These are phyloP conservation scores for Stenodera caucasica DNA, from an alignment of 2,888 invertebrate species.

Conservation along the genomic window DNA sequence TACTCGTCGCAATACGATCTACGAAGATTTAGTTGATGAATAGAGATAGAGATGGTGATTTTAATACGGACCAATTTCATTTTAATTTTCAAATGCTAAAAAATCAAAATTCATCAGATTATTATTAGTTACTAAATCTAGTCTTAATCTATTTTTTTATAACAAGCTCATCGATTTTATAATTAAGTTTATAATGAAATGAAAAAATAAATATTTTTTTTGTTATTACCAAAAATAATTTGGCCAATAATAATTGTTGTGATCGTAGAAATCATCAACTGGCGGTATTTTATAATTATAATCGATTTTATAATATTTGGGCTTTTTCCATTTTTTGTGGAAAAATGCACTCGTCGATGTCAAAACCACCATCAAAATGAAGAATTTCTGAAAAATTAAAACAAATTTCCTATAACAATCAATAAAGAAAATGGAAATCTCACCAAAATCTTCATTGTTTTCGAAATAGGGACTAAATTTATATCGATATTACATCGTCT, in stretches of 20 bases:
- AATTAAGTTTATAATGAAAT: no score
- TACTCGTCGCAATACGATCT: neutral
- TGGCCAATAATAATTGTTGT: neutral
- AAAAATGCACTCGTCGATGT: neutral
- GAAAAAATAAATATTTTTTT: no score
- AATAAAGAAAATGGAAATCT: neutral
- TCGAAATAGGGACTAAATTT: neutral
- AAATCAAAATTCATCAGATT: no score
- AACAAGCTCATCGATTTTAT: no score
- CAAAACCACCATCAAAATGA: no score
- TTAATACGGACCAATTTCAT: neutral
- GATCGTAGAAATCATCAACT: neutral
- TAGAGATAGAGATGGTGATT: neutral
- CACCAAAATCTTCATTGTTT: neutral
- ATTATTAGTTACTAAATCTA: slow-evolving; percentile 4
- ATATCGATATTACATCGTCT: neutral
- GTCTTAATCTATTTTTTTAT: neutral
- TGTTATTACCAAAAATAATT: neutral
- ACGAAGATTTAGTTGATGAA: slow-evolving; percentile 9
- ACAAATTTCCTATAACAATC: neutral
- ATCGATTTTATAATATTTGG: no score
- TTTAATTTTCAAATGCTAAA: neutral
- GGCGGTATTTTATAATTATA: neutral
- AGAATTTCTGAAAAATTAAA: neutral
- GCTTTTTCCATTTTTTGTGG: neutral